Evolutionary conservation across 2,888 invertebrate species (phyloP).

Genomic region (Cryptophagus acutangulus): DNA sequence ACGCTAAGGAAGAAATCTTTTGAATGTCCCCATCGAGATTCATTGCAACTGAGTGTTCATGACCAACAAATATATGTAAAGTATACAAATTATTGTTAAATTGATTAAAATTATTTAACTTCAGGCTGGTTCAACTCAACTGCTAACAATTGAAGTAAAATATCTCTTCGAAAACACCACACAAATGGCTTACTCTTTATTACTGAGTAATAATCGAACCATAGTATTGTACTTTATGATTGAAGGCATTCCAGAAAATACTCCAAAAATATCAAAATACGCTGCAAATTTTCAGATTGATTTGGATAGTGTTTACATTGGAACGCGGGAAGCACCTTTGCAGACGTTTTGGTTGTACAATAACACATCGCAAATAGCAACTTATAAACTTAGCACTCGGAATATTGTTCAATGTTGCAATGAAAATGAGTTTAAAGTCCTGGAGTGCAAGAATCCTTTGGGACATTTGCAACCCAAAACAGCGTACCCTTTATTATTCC

Average conservation of each 20-base stretch:
- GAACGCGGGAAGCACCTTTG: constrained; percentile 35
- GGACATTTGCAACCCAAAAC: constrained; percentile 35
- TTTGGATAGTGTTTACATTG: constrained; percentile 37
- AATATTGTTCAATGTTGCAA: constrained; percentile 34
- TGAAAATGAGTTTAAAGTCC: constrained; percentile 36
- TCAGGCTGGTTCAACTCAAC: constrained; percentile 27
- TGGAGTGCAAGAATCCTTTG: constrained; percentile 41
- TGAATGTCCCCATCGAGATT: constrained; percentile 42
- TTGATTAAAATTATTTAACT: constrained; percentile 16
- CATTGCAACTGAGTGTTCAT: constrained; percentile 36
- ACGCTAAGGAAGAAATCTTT: constrained; percentile 29
- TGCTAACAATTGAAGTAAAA: constrained; percentile 38
- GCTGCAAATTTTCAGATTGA: constrained; percentile 17
- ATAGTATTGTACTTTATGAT: constrained; percentile 39
- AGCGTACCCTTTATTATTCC: constrained; percentile 40
- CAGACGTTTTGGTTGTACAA: constrained; percentile 47
- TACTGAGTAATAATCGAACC: constrained; percentile 40
- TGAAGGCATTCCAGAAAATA: constrained; percentile 21
- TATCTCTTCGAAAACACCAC: constrained; percentile 36
- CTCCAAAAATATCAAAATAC: constrained; percentile 22
- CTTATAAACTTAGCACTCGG: constrained; percentile 34
- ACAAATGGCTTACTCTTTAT: constrained; percentile 41
- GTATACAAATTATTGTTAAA: background rate
- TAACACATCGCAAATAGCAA: constrained; percentile 33
- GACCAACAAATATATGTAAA: constrained; percentile 36